phyloP scores from a whole-genome alignment of 2,888 invertebrate genomes.

The Dyspetes luteomarginatus region DNA sequence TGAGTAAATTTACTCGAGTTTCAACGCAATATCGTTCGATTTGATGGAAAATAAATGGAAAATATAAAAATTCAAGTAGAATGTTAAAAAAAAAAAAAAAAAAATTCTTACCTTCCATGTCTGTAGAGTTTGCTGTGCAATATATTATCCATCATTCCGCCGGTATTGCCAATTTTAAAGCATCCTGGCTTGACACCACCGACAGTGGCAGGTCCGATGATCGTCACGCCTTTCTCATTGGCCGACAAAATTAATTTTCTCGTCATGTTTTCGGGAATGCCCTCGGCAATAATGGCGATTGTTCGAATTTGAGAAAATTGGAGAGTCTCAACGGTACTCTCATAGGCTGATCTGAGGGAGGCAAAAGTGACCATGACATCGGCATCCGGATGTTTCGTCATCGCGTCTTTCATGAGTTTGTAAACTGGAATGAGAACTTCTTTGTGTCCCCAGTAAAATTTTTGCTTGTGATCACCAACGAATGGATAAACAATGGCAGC shows the following conservation, averaged over 20 bases:
- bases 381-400: slow-evolving; percentile 97
- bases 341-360: slow-evolving; percentile 98
- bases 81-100: background rate
- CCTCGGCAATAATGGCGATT: slow-evolving; percentile 99
- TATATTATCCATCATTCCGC: slow-evolving; percentile 99
- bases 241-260: slow-evolving; percentile 95
- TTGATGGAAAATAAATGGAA: background rate
- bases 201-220: slow-evolving; percentile 97
- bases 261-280: slow-evolving; percentile 99
- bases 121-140: slow-evolving; percentile 98
- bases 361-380: slow-evolving; percentile 99
- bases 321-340: slow-evolving; percentile 97
- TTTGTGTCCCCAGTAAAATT: slow-evolving; percentile 99
- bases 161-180: slow-evolving; percentile 99
- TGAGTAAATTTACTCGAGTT: too few species aligned
- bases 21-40: too few species aligned
- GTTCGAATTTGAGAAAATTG: slow-evolving; percentile 97
- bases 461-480: slow-evolving; percentile 99
- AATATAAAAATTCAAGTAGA: too few species aligned
- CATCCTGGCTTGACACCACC: slow-evolving; percentile 99
- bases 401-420: slow-evolving; percentile 98
- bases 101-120: slow-evolving; percentile 89
- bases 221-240: slow-evolving; percentile 92
- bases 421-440: slow-evolving; percentile 93
- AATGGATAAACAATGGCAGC: slow-evolving; percentile 99